These are phyloP conservation scores for Tetramorium simillimum DNA, from an alignment of 1,140 invertebrate genomes.

Conservation along the genomic window DNA sequence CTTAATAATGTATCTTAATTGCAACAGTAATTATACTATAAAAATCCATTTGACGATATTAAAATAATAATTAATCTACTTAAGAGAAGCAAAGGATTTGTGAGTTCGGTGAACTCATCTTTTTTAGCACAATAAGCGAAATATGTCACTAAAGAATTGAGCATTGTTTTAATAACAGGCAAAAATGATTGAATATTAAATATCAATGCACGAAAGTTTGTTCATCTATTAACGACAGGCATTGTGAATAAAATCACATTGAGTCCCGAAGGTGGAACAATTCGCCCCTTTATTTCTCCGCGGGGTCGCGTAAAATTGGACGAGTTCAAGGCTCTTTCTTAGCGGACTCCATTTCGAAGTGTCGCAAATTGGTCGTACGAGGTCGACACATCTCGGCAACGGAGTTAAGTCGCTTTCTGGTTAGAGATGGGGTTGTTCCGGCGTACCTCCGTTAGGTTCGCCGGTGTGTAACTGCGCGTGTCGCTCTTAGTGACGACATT, in stretches of 20 bases:
- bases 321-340: constrained; percentile 32
- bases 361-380: constrained; percentile 58
- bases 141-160: not conserved
- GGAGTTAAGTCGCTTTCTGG: constrained; percentile 47
- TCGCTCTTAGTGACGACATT: constrained; percentile 65
- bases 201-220: not conserved
- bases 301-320: constrained; percentile 24
- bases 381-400: constrained; percentile 46
- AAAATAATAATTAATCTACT: not conserved
- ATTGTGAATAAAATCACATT: not conserved
- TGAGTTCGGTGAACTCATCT: not conserved
- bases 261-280: not conserved
- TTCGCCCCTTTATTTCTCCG: constrained; percentile 12
- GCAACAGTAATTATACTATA: not conserved
- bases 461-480: constrained; percentile 60
- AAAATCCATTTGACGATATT: not conserved
- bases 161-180: not conserved
- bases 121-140: not conserved
- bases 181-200: constrained; percentile 1
- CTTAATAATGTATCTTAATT: not conserved
- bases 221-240: not conserved
- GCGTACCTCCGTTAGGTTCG: constrained; percentile 26
- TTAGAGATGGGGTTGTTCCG: constrained; percentile 44
- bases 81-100: not conserved
- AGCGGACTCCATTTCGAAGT: constrained; percentile 44